Evolutionary conservation across 2,888 invertebrate genomes (phyloP).

Genomic region (Pherbina coryleti): DNA sequence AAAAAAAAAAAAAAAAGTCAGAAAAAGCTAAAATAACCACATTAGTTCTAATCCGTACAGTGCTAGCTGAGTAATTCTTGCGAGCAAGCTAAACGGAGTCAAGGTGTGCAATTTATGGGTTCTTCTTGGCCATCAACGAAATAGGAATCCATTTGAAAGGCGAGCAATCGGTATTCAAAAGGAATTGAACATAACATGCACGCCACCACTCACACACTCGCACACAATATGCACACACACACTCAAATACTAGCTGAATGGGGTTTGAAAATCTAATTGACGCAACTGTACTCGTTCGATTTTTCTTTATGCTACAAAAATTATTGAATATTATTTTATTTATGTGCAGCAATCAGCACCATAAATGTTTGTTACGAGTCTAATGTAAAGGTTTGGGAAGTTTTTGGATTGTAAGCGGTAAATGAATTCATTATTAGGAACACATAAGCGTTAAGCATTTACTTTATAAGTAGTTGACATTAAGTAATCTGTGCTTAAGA

Average conservation of each 20-base stretch:
- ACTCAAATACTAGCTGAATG: background rate
- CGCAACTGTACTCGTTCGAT: background rate
- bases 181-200: constrained; percentile 17
- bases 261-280: background rate
- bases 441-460: too few relatives aligned
- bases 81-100: background rate
- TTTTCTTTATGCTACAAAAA: background rate
- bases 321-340: constrained; percentile 1
- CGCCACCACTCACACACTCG: constrained; percentile 14
- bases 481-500: too few relatives aligned
- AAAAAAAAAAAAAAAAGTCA: background rate
- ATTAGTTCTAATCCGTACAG: background rate
- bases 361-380: background rate
- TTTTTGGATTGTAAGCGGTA: too few relatives aligned
- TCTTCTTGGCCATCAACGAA: too few relatives aligned
- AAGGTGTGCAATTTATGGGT: background rate
- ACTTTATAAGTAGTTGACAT: too few relatives aligned
- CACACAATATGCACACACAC: constrained; percentile 10
- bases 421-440: too few relatives aligned
- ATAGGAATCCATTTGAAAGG: background rate
- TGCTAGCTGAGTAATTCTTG: background rate
- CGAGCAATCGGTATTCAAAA: background rate
- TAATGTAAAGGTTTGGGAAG: too few relatives aligned
- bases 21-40: background rate
- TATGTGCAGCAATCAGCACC: background rate